Evolutionary conservation across 2,888 invertebrate species (phyloP), one percentile per base, ranked within the genome.

Genomic region (Empis livida): DNA sequence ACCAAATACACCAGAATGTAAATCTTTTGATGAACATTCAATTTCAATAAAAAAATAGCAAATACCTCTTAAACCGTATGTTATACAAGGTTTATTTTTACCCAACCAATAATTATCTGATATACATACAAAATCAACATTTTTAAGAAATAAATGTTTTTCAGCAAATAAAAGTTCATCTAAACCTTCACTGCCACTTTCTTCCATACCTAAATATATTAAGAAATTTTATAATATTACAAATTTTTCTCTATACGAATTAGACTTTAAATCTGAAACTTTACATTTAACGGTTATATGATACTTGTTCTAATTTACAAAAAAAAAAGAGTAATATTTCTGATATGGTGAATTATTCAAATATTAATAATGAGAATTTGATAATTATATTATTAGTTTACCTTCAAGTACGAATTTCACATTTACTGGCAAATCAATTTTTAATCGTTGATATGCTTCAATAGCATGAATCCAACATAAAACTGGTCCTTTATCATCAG

Each of bases 71-170:
- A 99, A 75, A 6, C 97, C 97, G 68, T 97, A 97, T 0, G 96
- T 96, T 50, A 99, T 79, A 65, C 97, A 97, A 0, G 99, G 97
- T 62, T 92, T 94, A n/a, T 81, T 84, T 51, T 85, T 94, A 2
- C 97, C 96, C 49, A 99, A 71, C 97, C 97, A 99, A 66, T 97
- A 99, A 71, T 96, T 99, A 67, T 99, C 97, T 17, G 95, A 95
- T 62, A 99, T 96, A 67, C 96, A 96, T 14, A 95, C 91, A 71
- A 81, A 96, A 68, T 97, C 95, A 0, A 92, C 84, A 62, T 79
- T 77, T 46, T 80, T 74, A 32, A 96, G 76, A 68, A 93, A 95
- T 55, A 86, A 81, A 20, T 62, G 51, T 48, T 85, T 84, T 55
- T 77, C 73, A 1, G 75, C 65, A 55, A 73, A 71, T 0, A 99